These are phyloP conservation scores for Herminia tarsipennalis DNA, from an alignment of 2,888 invertebrate genomes.

Conservation along the genomic window DNA sequence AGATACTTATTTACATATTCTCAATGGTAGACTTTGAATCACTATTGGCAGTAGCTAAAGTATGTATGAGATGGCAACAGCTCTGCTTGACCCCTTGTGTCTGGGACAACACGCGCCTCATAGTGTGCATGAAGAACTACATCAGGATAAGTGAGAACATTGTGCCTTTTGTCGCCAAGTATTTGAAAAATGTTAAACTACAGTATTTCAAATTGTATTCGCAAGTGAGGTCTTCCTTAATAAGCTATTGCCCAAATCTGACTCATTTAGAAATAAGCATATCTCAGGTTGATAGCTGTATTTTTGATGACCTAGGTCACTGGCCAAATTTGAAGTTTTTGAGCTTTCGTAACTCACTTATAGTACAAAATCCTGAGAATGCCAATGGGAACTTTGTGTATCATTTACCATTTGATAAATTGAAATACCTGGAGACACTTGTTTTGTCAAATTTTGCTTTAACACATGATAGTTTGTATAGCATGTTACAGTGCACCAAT, in stretches of 20 bases:
- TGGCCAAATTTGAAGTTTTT: slow-evolving; percentile 83
- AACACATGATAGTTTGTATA: slow-evolving; percentile 76
- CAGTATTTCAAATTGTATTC: slow-evolving; percentile 85
- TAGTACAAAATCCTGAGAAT: slow-evolving; percentile 77
- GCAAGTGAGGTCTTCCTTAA: slow-evolving; percentile 79
- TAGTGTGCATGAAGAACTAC: slow-evolving; percentile 84
- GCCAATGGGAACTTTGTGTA: slow-evolving; percentile 81
- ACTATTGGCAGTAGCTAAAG: slow-evolving; percentile 76
- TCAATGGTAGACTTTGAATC: slow-evolving; percentile 84
- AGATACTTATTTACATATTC: slow-evolving; percentile 82
- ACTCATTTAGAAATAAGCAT: slow-evolving; percentile 84
- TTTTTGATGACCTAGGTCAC: slow-evolving; percentile 79
- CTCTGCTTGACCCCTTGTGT: slow-evolving; percentile 80
- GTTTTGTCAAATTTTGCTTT: slow-evolving; percentile 81
- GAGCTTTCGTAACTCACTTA: slow-evolving; percentile 82
- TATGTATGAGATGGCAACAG: slow-evolving; percentile 80
- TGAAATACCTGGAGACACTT: slow-evolving; percentile 74
- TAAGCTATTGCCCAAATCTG: slow-evolving; percentile 81
- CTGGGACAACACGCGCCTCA: slow-evolving; percentile 82
- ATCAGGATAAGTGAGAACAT: slow-evolving; percentile 79
- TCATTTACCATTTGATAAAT: slow-evolving; percentile 79
- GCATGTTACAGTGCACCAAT: slow-evolving; percentile 78
- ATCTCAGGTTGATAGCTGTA: slow-evolving; percentile 83
- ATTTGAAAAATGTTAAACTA: slow-evolving; percentile 82
- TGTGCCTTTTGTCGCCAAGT: slow-evolving; percentile 82